Evolutionary conservation across 2,113 vertebrate species (phyloP).

Genomic region (Urocynchramus pylzowi): DNA sequence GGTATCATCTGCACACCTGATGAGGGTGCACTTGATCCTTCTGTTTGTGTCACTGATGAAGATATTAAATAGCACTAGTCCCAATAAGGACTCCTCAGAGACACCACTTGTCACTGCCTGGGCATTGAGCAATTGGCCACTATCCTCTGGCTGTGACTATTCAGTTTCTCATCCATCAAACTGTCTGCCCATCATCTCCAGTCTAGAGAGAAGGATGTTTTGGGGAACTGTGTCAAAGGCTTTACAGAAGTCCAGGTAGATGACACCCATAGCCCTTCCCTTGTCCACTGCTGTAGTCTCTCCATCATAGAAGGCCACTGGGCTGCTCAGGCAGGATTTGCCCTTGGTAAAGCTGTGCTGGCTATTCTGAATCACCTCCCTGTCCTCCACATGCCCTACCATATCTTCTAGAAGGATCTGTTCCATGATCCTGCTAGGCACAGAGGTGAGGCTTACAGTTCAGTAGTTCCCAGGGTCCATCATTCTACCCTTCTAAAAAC

Average conservation of each 20-base stretch:
- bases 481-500: neutral
- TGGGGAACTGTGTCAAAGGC: neutral
- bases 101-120: neutral
- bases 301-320: neutral
- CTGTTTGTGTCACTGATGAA: neutral
- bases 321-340: neutral
- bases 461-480: neutral
- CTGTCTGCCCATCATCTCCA: neutral
- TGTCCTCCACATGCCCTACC: neutral
- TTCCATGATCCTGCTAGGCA: neutral
- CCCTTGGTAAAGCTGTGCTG: neutral
- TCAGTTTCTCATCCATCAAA: neutral
- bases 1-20: neutral
- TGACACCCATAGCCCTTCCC: neutral
- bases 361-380: neutral
- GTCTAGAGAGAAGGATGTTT: neutral
- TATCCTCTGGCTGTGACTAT: neutral
- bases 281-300: neutral
- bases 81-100: fast-evolving
- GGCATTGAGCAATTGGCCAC: neutral
- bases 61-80: neutral
- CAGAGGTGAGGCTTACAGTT: neutral
- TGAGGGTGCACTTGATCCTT: neutral
- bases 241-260: neutral
- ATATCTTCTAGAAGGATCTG: neutral